phyloP scores from a whole-genome alignment of 2,888 invertebrate genomes.

The Heliconius erato region DNA sequence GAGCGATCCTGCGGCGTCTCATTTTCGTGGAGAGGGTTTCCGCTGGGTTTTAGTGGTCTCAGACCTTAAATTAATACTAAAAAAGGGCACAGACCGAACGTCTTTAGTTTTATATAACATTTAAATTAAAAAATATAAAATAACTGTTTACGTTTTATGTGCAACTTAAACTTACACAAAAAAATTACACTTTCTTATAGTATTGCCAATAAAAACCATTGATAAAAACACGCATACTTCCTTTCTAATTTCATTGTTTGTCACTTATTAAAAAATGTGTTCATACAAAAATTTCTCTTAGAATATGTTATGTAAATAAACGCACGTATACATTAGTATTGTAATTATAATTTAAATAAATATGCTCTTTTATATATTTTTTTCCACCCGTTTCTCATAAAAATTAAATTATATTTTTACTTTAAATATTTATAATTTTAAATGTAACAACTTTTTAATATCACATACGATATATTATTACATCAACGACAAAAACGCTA shows the following conservation, averaged over 20 bases:
- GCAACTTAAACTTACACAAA: too few relatives aligned
- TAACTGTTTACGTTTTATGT: too few relatives aligned
- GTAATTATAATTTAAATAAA: not conserved
- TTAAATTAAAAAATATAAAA: too few relatives aligned
- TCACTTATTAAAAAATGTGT: not conserved
- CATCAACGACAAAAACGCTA: conserved; percentile 1
- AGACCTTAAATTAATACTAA: too few relatives aligned
- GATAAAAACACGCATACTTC: not conserved
- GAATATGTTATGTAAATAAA: conserved; percentile 9
- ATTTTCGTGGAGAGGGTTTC: too few relatives aligned
- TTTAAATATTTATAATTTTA: not conserved
- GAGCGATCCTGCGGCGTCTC: too few relatives aligned
- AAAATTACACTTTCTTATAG: not conserved
- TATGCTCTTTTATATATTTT: not conserved
- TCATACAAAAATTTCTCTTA: not conserved
- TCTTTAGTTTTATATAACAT: too few relatives aligned
- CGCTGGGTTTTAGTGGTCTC: too few relatives aligned
- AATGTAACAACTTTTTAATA: not conserved
- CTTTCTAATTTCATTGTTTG: not conserved
- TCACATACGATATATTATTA: not conserved
- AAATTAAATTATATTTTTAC: not conserved
- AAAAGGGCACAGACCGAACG: too few relatives aligned
- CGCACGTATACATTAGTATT: not conserved
- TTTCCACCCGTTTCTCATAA: not conserved
- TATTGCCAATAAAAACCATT: not conserved